Evolutionary conservation across 2,113 vertebrate genomes (phyloP).

Genomic region (Carollia perspicillata): DNA sequence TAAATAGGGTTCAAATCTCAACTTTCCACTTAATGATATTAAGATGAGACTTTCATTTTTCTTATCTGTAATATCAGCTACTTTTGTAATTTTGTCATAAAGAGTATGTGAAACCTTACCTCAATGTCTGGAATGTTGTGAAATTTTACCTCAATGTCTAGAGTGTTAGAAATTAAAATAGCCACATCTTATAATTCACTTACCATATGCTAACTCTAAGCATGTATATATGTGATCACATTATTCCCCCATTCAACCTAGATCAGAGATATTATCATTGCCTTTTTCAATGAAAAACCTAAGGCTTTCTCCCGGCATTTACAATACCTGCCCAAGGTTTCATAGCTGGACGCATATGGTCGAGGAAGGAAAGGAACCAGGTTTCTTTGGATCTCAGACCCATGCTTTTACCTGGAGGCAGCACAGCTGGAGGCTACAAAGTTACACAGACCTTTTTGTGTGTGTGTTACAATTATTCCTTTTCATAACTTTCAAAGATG

Average conservation of each 20-base stretch:
- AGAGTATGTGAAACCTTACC: background rate
- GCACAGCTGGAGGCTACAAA: background rate
- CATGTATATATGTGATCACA: background rate
- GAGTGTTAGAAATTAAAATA: background rate
- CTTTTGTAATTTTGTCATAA: background rate
- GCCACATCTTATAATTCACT: background rate
- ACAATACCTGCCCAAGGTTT: background rate
- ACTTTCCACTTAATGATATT: background rate
- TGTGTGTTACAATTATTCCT: background rate
- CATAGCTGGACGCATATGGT: background rate
- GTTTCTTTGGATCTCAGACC: background rate
- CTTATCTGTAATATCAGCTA: background rate
- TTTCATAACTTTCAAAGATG: background rate
- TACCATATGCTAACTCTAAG: background rate
- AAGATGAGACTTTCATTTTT: background rate
- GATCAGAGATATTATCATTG: background rate
- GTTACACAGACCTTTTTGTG: background rate
- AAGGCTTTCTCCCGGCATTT: background rate
- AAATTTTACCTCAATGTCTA: background rate
- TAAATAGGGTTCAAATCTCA: background rate
- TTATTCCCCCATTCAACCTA: background rate
- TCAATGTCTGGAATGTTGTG: too few species aligned
- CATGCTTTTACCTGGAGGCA: background rate
- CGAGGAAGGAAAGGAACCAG: background rate
- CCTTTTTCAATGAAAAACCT: background rate